Percentiles rank a stretch among this genome's conserved stretches.
Conservation (phyloP, 2,888 invertebrate genomes). For the Drosophila nigricruria region DNA sequence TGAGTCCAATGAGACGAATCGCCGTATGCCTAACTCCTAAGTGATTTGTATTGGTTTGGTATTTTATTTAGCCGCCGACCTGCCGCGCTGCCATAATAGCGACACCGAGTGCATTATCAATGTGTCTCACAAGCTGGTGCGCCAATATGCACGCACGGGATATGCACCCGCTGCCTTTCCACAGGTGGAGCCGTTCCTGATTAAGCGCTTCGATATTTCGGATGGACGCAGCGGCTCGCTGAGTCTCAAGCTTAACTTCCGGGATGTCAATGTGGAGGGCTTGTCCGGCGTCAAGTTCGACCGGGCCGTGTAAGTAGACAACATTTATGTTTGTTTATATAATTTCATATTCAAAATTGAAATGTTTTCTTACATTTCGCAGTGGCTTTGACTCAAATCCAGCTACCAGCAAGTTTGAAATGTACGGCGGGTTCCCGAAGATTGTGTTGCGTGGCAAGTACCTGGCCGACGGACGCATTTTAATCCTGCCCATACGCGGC, state of each 20-base stretch:
- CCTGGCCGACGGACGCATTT: constrained; percentile 85
- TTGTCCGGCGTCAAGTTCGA: constrained; percentile 82
- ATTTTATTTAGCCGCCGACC: constrained; percentile 74
- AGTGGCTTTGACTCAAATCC: constrained; percentile 83
- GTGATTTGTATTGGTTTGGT: constrained; percentile 1
- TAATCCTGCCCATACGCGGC: constrained; percentile 85
- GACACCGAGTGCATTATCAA: constrained; percentile 82
- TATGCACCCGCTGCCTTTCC: constrained; percentile 82
- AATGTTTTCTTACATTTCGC: not conserved
- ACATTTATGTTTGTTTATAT: not conserved
- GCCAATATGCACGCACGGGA: constrained; percentile 80
- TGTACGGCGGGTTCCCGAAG: constrained; percentile 82
- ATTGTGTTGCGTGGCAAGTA: constrained; percentile 82
- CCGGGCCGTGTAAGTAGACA: constrained; percentile 82
- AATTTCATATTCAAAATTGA: not conserved
- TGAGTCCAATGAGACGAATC: constrained; percentile 42
- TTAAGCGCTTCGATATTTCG: constrained; percentile 81
- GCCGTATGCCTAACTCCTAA: constrained; percentile 2
- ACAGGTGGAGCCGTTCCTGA: constrained; percentile 82
- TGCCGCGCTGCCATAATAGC: constrained; percentile 79
- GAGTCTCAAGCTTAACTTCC: constrained; percentile 81
- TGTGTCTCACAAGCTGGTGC: constrained; percentile 75
- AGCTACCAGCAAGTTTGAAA: constrained; percentile 82
- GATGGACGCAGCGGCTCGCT: constrained; percentile 82
- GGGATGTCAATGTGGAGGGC: constrained; percentile 82